Conservation (phyloP, 2,888 invertebrate genomes). For the Chironomus tentans region DNA sequence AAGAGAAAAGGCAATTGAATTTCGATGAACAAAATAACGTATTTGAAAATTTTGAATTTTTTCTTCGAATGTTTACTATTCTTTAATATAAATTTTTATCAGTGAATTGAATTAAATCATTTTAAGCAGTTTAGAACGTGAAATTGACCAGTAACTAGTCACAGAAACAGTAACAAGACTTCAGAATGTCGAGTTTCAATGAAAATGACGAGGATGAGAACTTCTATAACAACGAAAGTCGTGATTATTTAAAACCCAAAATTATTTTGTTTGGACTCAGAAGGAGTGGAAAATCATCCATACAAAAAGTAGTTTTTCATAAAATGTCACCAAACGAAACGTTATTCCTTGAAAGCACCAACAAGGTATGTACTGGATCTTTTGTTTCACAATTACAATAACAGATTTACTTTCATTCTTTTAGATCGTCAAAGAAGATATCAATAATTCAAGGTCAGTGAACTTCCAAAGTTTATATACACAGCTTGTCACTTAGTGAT, state of each 20-base stretch:
- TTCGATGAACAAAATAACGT: too few relatives aligned
- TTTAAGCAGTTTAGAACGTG: not conserved
- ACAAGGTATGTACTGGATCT: conserved; percentile 48
- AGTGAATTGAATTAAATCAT: not conserved
- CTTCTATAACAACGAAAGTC: not conserved
- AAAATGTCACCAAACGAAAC: conserved; percentile 99
- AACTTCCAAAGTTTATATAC: too few relatives aligned
- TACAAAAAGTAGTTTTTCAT: conserved; percentile 99
- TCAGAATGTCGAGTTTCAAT: conserved; percentile 13
- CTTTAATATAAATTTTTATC: too few relatives aligned
- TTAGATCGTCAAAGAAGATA: conserved; percentile 89
- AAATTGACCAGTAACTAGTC: too few relatives aligned
- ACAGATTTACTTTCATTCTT: not conserved
- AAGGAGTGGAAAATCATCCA: conserved; percentile 97
- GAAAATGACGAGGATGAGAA: conserved; percentile 13
- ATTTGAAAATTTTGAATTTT: too few relatives aligned
- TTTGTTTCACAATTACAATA: not conserved
- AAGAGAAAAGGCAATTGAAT: too few relatives aligned
- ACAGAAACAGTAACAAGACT: too few relatives aligned
- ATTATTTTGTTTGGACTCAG: conserved; percentile 91
- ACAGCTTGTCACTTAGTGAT: not conserved
- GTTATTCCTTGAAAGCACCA: conserved; percentile 93
- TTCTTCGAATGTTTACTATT: too few relatives aligned
- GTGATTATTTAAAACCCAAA: conserved; percentile 48
- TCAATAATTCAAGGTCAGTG: conserved; percentile 61